Evolutionary conservation across 2,888 invertebrate genomes (phyloP).

Genomic region (Lucinisca nassula): DNA sequence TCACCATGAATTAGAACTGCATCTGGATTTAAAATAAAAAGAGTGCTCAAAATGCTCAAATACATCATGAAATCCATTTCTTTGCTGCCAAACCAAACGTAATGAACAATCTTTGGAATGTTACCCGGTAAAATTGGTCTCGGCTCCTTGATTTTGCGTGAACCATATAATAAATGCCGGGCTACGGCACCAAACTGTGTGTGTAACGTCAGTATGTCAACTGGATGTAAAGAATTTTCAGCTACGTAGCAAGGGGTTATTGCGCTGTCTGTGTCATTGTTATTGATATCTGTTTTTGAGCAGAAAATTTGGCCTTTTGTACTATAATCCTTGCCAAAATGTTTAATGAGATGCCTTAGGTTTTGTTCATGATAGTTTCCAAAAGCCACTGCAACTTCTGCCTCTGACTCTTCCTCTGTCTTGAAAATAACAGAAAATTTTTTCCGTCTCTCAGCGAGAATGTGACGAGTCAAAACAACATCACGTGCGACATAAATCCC

Average conservation of each 20-base stretch:
- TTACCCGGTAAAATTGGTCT: constrained; percentile 57
- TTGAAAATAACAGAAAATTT: constrained; percentile 54
- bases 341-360: constrained; percentile 28
- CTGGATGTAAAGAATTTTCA: constrained; percentile 68
- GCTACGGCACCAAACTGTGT: constrained; percentile 72
- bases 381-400: constrained; percentile 44
- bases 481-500: constrained; percentile 81
- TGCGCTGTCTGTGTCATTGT: not conserved
- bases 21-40: constrained; percentile 82
- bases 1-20: constrained; percentile 84
- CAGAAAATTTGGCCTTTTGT: not conserved
- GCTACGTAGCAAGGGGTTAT: constrained; percentile 33
- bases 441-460: constrained; percentile 42
- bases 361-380: constrained; percentile 46
- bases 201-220: constrained; percentile 76
- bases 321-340: constrained; percentile 20
- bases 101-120: constrained; percentile 85
- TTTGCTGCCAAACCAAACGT: constrained; percentile 83
- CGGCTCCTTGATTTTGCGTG: constrained; percentile 60
- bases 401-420: not conserved
- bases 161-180: constrained; percentile 77
- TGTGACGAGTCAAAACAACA: constrained; percentile 64
- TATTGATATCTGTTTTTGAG: constrained; percentile 3
- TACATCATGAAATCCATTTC: constrained; percentile 84
- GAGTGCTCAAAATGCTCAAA: constrained; percentile 82